These are phyloP conservation scores for Sarcophaga carnaria DNA, from an alignment of 2,888 invertebrate species.

Conservation along the genomic window DNA sequence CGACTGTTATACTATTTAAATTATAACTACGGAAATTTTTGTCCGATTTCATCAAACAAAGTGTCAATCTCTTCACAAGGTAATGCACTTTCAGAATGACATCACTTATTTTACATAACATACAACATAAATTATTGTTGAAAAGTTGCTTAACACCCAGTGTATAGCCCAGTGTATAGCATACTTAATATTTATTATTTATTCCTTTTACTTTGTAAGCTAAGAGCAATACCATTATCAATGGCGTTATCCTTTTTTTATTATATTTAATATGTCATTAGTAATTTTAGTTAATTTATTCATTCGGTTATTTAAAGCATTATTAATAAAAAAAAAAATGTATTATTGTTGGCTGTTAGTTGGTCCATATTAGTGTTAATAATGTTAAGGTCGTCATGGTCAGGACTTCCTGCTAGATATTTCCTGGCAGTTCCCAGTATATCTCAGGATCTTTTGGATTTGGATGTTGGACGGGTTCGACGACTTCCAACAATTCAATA, in stretches of 20 bases:
- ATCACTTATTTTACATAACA: no score
- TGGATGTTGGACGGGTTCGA: no score
- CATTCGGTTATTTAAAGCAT: background rate
- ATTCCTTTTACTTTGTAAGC: background rate
- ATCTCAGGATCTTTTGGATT: slow-evolving; percentile 2
- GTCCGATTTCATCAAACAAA: no score
- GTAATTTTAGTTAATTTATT: background rate
- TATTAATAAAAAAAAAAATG: background rate
- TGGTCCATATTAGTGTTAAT: slow-evolving; percentile 4
- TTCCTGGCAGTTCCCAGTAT: slow-evolving; percentile 7
- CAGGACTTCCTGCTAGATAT: slow-evolving; percentile 8
- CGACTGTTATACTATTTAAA: no score
- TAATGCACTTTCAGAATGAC: no score
- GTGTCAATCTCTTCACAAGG: no score
- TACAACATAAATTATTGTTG: no score
- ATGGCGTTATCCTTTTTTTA: background rate
- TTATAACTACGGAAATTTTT: no score
- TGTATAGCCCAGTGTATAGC: slow-evolving; percentile 12
- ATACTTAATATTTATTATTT: slow-evolving; percentile 5
- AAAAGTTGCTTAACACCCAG: background rate
- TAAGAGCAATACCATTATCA: no score
- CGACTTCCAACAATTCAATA: no score
- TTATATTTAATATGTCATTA: background rate
- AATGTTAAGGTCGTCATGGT: slow-evolving; percentile 4
- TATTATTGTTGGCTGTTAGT: background rate